Conservation (phyloP, 2,888 invertebrate species). For the Oegoconia quadripuncta region DNA sequence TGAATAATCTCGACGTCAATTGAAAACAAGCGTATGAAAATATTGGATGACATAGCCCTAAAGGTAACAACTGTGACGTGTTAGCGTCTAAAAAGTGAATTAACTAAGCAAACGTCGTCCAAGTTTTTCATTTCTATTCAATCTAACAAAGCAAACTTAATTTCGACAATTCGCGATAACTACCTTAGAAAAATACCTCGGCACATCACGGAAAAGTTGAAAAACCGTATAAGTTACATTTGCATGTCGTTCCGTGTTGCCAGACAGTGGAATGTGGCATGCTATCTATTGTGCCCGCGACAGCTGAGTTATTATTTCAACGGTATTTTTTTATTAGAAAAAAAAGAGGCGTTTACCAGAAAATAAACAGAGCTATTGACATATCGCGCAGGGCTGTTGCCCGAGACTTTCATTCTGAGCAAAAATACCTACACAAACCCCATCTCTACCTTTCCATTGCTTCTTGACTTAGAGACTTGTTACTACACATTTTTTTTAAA, state of each 20-base stretch:
- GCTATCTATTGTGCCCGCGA: conserved; percentile 54
- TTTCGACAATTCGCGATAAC: neutral
- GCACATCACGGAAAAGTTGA: conserved; percentile 28
- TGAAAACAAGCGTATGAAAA: too few relatives aligned
- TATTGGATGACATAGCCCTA: too few relatives aligned
- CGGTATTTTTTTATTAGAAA: conserved; percentile 63
- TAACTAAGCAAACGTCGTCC: too few relatives aligned
- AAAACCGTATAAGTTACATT: conserved; percentile 40
- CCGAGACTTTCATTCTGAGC: conserved; percentile 12
- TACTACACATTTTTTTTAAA: neutral
- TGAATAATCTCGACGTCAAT: too few relatives aligned
- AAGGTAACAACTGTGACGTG: too few relatives aligned
- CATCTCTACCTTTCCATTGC: conserved; percentile 25
- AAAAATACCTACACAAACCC: neutral
- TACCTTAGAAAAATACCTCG: neutral
- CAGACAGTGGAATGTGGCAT: conserved; percentile 54
- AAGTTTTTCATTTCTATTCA: neutral
- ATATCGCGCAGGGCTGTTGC: conserved; percentile 46
- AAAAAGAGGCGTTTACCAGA: conserved; percentile 57
- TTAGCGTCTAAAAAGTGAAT: too few relatives aligned
- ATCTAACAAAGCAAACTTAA: neutral
- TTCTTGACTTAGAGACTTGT: neutral
- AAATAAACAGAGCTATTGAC: conserved; percentile 72
- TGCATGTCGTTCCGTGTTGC: conserved; percentile 52
- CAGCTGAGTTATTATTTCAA: conserved; percentile 62